Evolutionary conservation across 1,140 invertebrate species (phyloP), one percentile per base, ranked within the genome.

Genomic region (Eumaeus atala): DNA sequence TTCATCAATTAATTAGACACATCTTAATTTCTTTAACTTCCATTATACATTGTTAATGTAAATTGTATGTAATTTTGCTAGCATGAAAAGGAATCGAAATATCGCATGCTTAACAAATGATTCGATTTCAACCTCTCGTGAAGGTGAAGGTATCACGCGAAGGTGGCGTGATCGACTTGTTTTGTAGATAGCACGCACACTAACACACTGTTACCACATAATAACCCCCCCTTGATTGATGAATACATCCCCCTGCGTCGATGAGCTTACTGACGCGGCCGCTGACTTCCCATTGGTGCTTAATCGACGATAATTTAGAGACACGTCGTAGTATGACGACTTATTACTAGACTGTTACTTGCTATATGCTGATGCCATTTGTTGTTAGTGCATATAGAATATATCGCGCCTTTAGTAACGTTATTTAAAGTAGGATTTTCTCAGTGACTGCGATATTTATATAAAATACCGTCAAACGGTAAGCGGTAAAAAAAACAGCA

Each of bases 201-300:
- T 37, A 49, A 52, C 50, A 40, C 55, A 35, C 37, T 11, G 42
- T 47, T 50, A 66, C 66, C 66, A 58, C 66, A 65, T 65, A 68
- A 68, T 68, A 65, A 65, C 60, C 60, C 57, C n/a, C 54, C 54
- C 53, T 61, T 68, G 66, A 68, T 68, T 65, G 63, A 65, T 65
- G 66, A 67, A 64, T 64, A 67, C 62, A 67, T 67, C 66, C 66
- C 66, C 62, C 55, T 57, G 55, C 58, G 59, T 67, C 55, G 55
- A 54, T 59, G 61, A 56, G 47, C 40, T 51, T 54, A 55, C 51
- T 64, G 62, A 57, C 47, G 51, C 58, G 53, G 61, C 54, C 58
- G 37, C 53, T 56, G 54, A 44, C 61, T 64, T 64, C 58, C 61
- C 54, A 48, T 34, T 40, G 33, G 35, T 37, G 36, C 44, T 61